A percentile compares a stretch with the other conserved stretches of the same genome.
These are phyloP conservation scores for Tenthredo mesomela DNA, from an alignment of 2,888 invertebrate genomes.

Conservation along the genomic window DNA sequence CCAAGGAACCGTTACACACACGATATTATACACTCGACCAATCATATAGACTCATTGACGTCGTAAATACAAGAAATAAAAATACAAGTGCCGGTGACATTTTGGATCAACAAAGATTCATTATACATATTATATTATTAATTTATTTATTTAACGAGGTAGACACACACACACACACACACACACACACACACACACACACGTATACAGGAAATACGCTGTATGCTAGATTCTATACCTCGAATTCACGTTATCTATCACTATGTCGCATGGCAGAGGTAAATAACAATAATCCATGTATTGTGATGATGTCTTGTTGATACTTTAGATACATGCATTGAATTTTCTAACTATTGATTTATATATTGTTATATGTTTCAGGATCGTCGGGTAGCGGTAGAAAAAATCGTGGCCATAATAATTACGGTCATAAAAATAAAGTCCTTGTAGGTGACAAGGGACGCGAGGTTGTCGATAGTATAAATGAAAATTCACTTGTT, in stretches of 20 bases:
- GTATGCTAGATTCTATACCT: neutral
- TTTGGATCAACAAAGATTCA: too few species aligned
- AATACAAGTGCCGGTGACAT: neutral
- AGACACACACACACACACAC: too few species aligned
- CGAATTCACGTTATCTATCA: neutral
- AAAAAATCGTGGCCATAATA: constrained; percentile 54
- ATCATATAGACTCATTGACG: neutral
- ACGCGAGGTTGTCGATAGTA: constrained; percentile 76
- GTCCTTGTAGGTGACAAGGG: constrained; percentile 77
- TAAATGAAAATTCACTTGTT: constrained; percentile 79
- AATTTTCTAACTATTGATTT: neutral
- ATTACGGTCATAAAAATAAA: constrained; percentile 63
- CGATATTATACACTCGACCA: neutral
- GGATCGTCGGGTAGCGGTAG: constrained; percentile 31
- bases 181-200: too few species aligned
- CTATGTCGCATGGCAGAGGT: constrained; percentile 41
- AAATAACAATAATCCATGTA: too few species aligned
- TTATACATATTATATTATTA: too few species aligned
- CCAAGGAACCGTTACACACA: neutral
- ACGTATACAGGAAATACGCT: too few species aligned
- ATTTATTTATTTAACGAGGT: too few species aligned
- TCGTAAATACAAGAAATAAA: neutral
- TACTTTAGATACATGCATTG: neutral
- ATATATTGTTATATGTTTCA: too few species aligned
- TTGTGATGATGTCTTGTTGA: too few species aligned